Percentiles rank a stretch among this genome's conserved stretches.
Evolutionary conservation across 2,888 invertebrate genomes (phyloP).

Genomic region (Eupithecia vulgata): DNA sequence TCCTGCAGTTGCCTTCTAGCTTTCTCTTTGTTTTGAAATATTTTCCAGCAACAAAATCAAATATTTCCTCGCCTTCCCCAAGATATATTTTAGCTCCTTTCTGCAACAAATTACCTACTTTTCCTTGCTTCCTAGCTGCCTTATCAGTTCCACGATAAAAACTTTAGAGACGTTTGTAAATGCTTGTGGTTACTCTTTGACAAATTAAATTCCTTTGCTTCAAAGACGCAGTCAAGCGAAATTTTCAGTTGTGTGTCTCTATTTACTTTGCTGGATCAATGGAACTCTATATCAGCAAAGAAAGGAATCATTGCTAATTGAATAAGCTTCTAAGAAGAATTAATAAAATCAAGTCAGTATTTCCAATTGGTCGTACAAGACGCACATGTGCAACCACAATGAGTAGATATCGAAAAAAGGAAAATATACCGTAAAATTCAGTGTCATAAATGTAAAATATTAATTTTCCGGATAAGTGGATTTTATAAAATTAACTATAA

Average conservation of each 20-base stretch:
- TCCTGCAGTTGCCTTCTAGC: neutral
- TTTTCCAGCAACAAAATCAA: constrained; percentile 20
- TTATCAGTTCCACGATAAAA: constrained; percentile 60
- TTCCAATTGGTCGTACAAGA: too few species aligned
- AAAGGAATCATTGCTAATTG: neutral
- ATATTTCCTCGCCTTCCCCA: constrained; percentile 21
- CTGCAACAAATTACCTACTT: constrained; percentile 47
- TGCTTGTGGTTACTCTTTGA: constrained; percentile 51
- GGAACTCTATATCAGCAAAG: neutral
- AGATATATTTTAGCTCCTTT: constrained; percentile 36
- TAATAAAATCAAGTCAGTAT: too few species aligned
- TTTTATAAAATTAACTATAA: neutral
- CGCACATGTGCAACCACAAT: too few species aligned
- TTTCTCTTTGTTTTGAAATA: constrained; percentile 7
- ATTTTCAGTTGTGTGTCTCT: constrained; percentile 18
- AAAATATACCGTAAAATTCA: neutral
- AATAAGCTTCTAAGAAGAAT: neutral
- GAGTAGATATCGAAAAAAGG: neutral
- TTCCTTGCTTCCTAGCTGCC: constrained; percentile 41
- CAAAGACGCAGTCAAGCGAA: constrained; percentile 52
- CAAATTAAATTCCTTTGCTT: constrained; percentile 59
- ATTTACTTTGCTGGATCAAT: constrained; percentile 14
- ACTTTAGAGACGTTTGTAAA: constrained; percentile 52
- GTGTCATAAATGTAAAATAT: neutral
- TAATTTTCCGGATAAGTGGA: neutral